Evolutionary conservation across 1,140 invertebrate genomes (phyloP), one percentile per base, ranked within the genome.

Genomic region (Lucilia sericata): DNA sequence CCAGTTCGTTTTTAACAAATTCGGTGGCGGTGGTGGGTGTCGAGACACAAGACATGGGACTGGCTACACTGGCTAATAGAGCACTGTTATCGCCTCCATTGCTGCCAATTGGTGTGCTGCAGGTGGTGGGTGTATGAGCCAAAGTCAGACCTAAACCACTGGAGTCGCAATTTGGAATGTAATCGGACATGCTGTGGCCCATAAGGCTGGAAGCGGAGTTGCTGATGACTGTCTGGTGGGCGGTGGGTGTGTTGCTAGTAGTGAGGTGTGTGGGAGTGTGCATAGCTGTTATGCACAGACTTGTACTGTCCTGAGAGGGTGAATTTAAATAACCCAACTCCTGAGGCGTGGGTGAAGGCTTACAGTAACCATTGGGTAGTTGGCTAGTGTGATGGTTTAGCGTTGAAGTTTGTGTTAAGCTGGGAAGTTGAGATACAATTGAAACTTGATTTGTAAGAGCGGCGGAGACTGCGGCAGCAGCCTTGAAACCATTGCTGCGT

Each of bases 1-100:
- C 88, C 55, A 91, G 85, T 78, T 91, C 90, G 25, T 90, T 89
- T 82, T 91, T 91, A 0, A 91, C 89, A 42, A 90, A 91, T 74
- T 91, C 90, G n/a, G 86, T 91, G 81, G 86, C 86, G 75, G 84
- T 90, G 85, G 87, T 87, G 82, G 87, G 83, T 25, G 82, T 81
- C 74, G 84, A 34, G 51, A 83, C 81, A 70, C 55, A 65, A n/a
- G 83, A 60, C 21, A 85, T 55, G 49, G 85, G 85, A 42, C 83
- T 84, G 42, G 84, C 55, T 4, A 85, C 70, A 78, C 82, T 78
- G 83, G 74, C 80, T 55, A 75, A 34, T 34, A 13, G 76, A 21
- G 78, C 30, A 47, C 82, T 51, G 42, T 13, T 74, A 19, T 36
- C 75, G 78, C 30, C 85, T 74, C 83, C 85, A 82, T 34, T 84